These are phyloP conservation scores for Poecilobothrus nobilitatus DNA, from an alignment of 2,888 invertebrate genomes.

Conservation along the genomic window DNA sequence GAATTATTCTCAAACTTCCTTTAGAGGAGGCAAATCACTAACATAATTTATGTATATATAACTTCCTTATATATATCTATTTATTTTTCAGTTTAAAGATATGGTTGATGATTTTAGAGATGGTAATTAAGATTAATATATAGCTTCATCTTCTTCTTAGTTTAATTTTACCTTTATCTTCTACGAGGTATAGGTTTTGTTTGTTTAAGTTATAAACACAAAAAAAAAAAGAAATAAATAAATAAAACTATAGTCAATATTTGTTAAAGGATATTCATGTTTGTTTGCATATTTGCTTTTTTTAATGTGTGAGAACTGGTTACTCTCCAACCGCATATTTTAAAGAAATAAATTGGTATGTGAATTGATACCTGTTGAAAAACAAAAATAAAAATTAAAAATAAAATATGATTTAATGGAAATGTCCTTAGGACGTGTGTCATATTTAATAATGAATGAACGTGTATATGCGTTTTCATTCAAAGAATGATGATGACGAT, in stretches of 20 bases:
- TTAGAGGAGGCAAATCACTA: not conserved
- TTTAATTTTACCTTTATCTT: not conserved
- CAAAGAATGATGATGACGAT: too few relatives aligned
- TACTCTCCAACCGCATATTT: too few relatives aligned
- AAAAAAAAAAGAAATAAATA: not conserved
- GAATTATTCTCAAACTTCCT: not conserved
- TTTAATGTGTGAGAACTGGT: too few relatives aligned
- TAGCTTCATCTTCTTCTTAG: not conserved
- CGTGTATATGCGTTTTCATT: too few relatives aligned
- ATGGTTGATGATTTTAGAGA: not conserved
- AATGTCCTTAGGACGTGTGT: not conserved
- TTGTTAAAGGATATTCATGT: not conserved
- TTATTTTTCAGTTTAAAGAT: not conserved
- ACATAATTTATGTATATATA: conserved; percentile 14
- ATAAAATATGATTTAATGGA: not conserved
- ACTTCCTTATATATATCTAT: conserved; percentile 14
- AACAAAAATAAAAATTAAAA: too few relatives aligned
- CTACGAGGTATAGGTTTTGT: too few relatives aligned
- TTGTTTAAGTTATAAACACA: too few relatives aligned
- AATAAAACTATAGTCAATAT: not conserved
- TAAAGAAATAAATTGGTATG: too few relatives aligned
- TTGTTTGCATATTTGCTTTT: not conserved
- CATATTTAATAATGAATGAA: too few relatives aligned
- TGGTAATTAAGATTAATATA: not conserved
- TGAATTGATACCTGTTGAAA: too few relatives aligned